Conservation (phyloP, 2,797 vertebrate genomes). For the Helostoma temminkii region DNA sequence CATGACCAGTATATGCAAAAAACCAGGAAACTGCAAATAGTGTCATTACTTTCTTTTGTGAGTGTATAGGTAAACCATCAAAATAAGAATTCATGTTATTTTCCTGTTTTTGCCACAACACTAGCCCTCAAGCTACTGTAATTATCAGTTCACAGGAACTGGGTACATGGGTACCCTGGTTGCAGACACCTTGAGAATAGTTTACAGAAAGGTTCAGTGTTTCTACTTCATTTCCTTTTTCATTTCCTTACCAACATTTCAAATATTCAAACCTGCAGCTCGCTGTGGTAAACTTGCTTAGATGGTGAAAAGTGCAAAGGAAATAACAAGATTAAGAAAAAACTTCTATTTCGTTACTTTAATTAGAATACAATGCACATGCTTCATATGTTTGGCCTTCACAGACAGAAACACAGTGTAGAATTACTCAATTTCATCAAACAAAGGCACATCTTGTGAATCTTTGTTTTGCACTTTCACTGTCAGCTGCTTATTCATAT, state of each 20-base stretch:
- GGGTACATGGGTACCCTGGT: neutral
- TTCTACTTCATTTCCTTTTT: no score
- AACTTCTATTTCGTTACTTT: no score
- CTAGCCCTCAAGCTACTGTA: neutral
- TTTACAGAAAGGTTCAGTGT: no score
- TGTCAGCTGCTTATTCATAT: neutral
- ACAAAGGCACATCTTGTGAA: neutral
- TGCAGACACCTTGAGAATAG: neutral
- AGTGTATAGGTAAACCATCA: no score
- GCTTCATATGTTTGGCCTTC: no score
- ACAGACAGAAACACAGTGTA: neutral
- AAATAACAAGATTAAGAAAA: neutral
- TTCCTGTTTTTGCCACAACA: neutral
- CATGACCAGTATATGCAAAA: no score
- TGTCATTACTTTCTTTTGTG: no score
- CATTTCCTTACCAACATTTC: neutral
- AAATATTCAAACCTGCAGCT: neutral
- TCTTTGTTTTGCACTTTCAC: neutral
- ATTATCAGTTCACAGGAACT: neutral
- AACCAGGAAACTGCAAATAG: no score
- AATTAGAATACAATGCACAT: no score
- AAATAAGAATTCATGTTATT: no score
- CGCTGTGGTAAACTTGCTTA: no score
- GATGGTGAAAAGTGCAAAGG: neutral
- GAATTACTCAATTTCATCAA: neutral